Evolutionary conservation across 2,888 invertebrate genomes (phyloP).

Genomic region (Drosophila multiciliata): DNA sequence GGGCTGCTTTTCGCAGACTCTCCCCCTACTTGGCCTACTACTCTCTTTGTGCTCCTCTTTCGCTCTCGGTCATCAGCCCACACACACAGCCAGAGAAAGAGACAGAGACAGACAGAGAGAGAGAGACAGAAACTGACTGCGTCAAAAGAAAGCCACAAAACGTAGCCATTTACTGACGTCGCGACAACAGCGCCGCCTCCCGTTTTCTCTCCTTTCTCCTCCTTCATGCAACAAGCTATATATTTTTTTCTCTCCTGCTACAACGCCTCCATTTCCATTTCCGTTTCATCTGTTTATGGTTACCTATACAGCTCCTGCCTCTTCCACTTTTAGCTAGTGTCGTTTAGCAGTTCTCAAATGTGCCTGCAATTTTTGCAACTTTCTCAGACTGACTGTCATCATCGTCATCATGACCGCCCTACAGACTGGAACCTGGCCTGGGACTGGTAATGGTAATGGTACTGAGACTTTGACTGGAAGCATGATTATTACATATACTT

Average conservation of each 20-base stretch:
- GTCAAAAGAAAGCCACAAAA: conserved; percentile 74
- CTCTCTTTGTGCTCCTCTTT: conserved; percentile 20
- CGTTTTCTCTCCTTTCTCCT: neutral
- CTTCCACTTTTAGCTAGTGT: conserved; percentile 1
- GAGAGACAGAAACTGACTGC: conserved; percentile 22
- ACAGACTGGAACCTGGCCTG: conserved; percentile 25
- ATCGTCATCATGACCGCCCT: conserved; percentile 38
- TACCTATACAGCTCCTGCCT: conserved; percentile 7
- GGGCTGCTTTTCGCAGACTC: conserved; percentile 41
- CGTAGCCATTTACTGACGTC: conserved; percentile 65
- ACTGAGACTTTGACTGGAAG: conserved; percentile 1
- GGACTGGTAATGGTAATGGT: neutral
- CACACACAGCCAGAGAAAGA: conserved; percentile 18
- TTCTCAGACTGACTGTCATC: conserved; percentile 75
- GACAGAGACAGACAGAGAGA: conserved; percentile 10
- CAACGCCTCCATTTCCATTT: conserved; percentile 44
- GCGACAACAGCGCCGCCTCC: conserved; percentile 42
- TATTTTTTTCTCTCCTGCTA: neutral
- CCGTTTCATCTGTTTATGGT: conserved; percentile 31
- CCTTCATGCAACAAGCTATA: neutral
- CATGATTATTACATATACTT: conserved; percentile 14
- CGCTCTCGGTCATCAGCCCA: conserved; percentile 30
- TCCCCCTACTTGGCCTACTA: conserved; percentile 4
- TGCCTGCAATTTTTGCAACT: conserved; percentile 68
- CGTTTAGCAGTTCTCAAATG: conserved; percentile 25